Base-by-base conservation (phyloP, 2,113 vertebrate genomes). In the Apistogramma diplotaenia region DNA sequence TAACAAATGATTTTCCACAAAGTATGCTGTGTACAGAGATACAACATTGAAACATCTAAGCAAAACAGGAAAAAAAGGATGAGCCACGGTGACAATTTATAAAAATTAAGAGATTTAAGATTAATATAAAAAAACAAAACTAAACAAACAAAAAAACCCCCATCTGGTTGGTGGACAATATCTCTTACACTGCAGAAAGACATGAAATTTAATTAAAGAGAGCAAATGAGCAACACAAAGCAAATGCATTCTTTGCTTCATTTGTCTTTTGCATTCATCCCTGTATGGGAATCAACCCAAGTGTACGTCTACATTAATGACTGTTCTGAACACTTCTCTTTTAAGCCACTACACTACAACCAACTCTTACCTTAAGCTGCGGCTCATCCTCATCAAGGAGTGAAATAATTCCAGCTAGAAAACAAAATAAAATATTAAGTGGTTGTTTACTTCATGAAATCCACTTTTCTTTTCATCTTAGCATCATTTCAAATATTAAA, bases 321-420 rank as follows among this genome's bases (percentile, higher is more conserved):
- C 4, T 15, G 15, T 18, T 18, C 46, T 49, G 15, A 49, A 49
- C 46, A 18, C 40, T 12, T 49, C 62, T 67, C 8, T 19, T 70
- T 70, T 19, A 70, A 51, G 35, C 35, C 11, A 29, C 16, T 13
- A 70, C 16, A 0, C 2, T 53, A 15, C 2, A 31, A 0, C 4
- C 4, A 67, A 5, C 18, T 59, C 72, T 88, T 96, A 99, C 98
- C 97, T 99, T 99, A 73, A 99, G 97, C 87, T 99, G 96, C 49
- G 98, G 98, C 89, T 99, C 98, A 85, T 99, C 98, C 92, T 99
- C 99, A 94, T 99, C 99, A 92, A 99, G 96, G 89, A 99, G 98
- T 71, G 99, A 99, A 93, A 99, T 99, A 73, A 99, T 99, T 89
- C 98, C 99, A 96, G 99, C 99, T 99, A 3, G 19, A 51, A 55